Evolutionary conservation across 2,888 invertebrate genomes (phyloP).

Genomic region (Charanyca ferruginea): DNA sequence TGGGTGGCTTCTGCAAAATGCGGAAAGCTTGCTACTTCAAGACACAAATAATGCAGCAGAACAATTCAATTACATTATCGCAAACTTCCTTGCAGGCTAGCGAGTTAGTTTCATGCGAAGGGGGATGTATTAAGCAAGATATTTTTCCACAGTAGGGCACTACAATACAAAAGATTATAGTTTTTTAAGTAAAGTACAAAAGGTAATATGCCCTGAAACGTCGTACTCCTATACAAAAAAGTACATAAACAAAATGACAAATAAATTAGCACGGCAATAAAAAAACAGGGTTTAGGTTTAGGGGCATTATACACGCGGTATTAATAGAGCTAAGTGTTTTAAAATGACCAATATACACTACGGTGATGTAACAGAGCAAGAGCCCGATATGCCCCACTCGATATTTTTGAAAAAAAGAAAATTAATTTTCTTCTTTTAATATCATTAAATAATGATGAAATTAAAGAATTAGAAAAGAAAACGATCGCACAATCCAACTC

Average conservation of each 20-base stretch:
- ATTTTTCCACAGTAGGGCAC: constrained; percentile 5
- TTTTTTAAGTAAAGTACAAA: constrained; percentile 7
- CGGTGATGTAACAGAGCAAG: background rate
- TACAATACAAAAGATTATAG: constrained; percentile 2
- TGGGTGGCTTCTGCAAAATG: constrained; percentile 4
- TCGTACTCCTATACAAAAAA: background rate
- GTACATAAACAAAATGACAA: constrained; percentile 1
- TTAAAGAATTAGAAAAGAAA: background rate
- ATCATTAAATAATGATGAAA: background rate
- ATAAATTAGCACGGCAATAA: background rate
- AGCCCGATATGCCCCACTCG: constrained; percentile 1
- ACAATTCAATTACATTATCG: background rate
- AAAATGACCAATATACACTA: background rate
- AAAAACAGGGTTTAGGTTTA: too few relatives aligned
- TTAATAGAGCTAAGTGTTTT: background rate
- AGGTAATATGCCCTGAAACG: background rate
- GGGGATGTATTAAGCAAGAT: background rate
- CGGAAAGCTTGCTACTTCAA: constrained; percentile 1
- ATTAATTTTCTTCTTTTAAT: background rate
- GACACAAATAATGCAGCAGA: background rate
- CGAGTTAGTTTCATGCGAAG: background rate
- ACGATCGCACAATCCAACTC: constrained; percentile 1
- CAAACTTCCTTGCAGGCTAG: background rate
- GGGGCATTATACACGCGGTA: background rate
- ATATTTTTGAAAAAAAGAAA: background rate